Conservation (phyloP, 2,113 vertebrate species). For the Hippocampus guttulatus region DNA sequence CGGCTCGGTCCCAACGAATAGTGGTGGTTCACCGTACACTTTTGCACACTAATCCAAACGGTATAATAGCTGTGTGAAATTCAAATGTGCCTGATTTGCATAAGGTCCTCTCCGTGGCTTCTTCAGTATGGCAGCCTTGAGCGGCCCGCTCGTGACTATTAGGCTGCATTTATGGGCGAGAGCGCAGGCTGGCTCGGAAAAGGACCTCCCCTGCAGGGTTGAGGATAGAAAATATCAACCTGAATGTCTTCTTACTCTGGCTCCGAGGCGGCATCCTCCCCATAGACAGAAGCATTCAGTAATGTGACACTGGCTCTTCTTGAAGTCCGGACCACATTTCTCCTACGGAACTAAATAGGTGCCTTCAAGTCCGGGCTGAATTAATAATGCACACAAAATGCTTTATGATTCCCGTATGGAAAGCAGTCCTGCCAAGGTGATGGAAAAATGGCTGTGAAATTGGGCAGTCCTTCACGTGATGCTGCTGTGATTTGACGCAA, state of each 20-base stretch:
- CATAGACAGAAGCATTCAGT: constrained; percentile 19
- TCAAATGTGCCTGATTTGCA: constrained; percentile 50
- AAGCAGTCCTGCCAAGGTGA: constrained; percentile 41
- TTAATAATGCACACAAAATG: constrained; percentile 63
- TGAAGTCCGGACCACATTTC: constrained; percentile 38
- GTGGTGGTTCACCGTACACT: not conserved
- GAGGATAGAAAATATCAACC: constrained; percentile 29
- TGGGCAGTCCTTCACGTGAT: constrained; percentile 29
- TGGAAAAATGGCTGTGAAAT: constrained; percentile 33
- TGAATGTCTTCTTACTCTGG: constrained; percentile 15
- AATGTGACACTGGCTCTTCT: constrained; percentile 33
- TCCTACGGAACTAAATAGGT: constrained; percentile 53
- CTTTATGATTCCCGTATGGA: constrained; percentile 57
- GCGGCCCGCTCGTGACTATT: constrained; percentile 11
- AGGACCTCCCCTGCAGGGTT: constrained; percentile 30
- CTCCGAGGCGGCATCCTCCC: constrained; percentile 8
- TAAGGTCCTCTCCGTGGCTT: constrained; percentile 11
- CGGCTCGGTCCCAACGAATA: constrained; percentile 23
- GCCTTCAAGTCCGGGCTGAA: constrained; percentile 50
- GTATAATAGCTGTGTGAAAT: constrained; percentile 31
- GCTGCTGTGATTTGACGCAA: constrained; percentile 24
- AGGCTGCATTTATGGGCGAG: constrained; percentile 7
- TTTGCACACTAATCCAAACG: constrained; percentile 37
- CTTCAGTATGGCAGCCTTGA: constrained; percentile 35
- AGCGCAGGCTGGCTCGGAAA: constrained; percentile 10